These are phyloP conservation scores for Lithobates sylvaticus DNA, from an alignment of 2,797 vertebrate genomes.

Conservation along the genomic window DNA sequence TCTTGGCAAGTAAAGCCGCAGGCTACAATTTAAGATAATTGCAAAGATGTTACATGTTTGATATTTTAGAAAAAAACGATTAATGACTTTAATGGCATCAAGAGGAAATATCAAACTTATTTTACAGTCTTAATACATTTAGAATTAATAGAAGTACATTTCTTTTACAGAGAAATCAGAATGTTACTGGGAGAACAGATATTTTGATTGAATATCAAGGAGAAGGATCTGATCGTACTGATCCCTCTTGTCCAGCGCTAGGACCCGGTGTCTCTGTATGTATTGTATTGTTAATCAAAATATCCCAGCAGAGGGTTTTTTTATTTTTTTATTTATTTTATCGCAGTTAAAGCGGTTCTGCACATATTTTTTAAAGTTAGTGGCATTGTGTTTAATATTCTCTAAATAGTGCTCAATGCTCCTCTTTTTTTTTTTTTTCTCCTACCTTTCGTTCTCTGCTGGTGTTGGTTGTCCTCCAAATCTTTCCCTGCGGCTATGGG, in stretches of 20 bases:
- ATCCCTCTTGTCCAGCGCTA: slow-evolving; percentile 90
- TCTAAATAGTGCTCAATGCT: too few relatives aligned
- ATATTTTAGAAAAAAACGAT: too few relatives aligned
- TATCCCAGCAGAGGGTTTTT: too few relatives aligned
- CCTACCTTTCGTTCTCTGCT: too few relatives aligned
- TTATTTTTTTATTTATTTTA: too few relatives aligned
- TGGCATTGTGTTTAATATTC: too few relatives aligned
- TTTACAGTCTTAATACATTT: not conserved
- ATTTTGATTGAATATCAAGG: slow-evolving; percentile 95
- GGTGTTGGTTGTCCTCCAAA: too few relatives aligned
- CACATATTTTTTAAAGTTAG: too few relatives aligned
- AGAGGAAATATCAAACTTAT: not conserved
- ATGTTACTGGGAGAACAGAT: slow-evolving; percentile 88
- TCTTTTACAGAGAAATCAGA: slow-evolving; percentile 42
- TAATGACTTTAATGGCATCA: not conserved
- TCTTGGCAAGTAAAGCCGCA: slow-evolving; percentile 80
- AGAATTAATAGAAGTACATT: not conserved
- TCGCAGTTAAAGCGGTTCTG: not conserved
- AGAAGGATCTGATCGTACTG: slow-evolving; percentile 86
- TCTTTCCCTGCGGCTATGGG: too few relatives aligned
- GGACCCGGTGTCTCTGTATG: slow-evolving; percentile 93
- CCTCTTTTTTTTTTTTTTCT: too few relatives aligned
- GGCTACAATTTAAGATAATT: not conserved
- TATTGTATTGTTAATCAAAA: slow-evolving; percentile 59
- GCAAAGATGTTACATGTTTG: not conserved